Conservation (phyloP, 2,888 invertebrate species). For the Sinhomidia bicolor region DNA sequence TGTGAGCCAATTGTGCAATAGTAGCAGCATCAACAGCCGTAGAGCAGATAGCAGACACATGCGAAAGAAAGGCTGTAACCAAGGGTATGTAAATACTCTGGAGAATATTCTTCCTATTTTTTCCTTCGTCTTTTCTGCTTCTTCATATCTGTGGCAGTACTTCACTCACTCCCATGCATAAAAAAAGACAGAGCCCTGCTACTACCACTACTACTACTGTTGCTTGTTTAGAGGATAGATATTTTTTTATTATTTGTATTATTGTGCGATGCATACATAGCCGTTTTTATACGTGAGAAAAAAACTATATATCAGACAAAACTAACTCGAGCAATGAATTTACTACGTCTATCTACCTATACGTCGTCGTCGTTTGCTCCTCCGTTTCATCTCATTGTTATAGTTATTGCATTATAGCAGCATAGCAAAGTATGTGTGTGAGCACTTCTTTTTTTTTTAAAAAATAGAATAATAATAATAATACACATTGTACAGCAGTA, state of each 20-base stretch:
- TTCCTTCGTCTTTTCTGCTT: slow-evolving; percentile 8
- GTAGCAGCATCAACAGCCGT: too few species aligned
- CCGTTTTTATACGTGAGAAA: background rate
- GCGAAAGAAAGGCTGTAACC: background rate
- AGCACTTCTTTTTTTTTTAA: background rate
- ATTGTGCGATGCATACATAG: background rate
- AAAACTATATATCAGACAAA: background rate
- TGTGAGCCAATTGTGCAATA: slow-evolving; percentile 12
- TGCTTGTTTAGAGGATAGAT: slow-evolving; percentile 9
- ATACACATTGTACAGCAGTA: slow-evolving; percentile 2
- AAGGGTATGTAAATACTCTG: slow-evolving; percentile 50
- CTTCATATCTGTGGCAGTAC: slow-evolving; percentile 1
- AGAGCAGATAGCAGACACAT: too few species aligned
- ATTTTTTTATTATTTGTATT: slow-evolving; percentile 28
- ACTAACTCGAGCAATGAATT: slow-evolving; percentile 54
- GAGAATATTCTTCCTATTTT: slow-evolving; percentile 48
- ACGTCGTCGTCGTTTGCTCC: slow-evolving; percentile 32
- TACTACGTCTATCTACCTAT: background rate
- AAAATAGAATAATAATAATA: background rate
- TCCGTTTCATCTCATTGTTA: slow-evolving; percentile 71
- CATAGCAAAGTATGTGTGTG: slow-evolving; percentile 14
- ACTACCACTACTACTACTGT: too few species aligned
- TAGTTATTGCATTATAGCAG: slow-evolving; percentile 66
- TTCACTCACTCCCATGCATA: slow-evolving; percentile 9
- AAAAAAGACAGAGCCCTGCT: background rate